Conservation (phyloP, 2,888 invertebrate genomes). For the Microctonus hyperodae region DNA sequence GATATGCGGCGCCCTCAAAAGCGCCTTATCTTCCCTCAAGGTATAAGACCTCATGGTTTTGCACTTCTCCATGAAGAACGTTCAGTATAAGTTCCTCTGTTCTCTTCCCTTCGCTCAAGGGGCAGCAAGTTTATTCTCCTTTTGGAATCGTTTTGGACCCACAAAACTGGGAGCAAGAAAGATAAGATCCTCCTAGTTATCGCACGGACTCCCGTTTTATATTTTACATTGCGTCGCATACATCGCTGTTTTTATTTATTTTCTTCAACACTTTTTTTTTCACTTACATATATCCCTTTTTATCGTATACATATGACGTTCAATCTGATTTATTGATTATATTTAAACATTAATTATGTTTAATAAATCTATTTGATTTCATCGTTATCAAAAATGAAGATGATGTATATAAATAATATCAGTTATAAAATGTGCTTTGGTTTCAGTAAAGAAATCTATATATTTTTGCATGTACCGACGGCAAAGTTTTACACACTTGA, state of each 20-base stretch:
- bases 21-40: conserved; percentile 41
- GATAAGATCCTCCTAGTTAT: conserved; percentile 62
- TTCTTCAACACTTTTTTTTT: neutral
- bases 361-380: conserved; percentile 17
- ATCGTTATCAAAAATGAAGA: conserved; percentile 5
- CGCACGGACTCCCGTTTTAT: conserved; percentile 53
- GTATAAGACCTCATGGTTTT: conserved; percentile 30
- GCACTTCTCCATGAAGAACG: neutral
- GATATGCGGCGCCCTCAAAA: conserved; percentile 56
- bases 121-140: conserved; percentile 17
- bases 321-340: conserved; percentile 22
- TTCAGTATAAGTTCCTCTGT: neutral
- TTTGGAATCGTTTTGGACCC: conserved; percentile 35
- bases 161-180: conserved; percentile 57
- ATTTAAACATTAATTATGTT: conserved; percentile 16
- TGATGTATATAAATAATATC: neutral
- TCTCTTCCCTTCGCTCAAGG: conserved; percentile 12
- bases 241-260: conserved; percentile 14
- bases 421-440: neutral
- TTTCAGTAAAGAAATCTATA: neutral
- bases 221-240: conserved; percentile 40
- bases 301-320: neutral
- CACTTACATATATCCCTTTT: too few relatives aligned
- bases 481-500: neutral
- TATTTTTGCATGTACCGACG: neutral